phyloP scores from a whole-genome alignment of 2,113 vertebrate species.

The Scytalopus superciliaris region DNA sequence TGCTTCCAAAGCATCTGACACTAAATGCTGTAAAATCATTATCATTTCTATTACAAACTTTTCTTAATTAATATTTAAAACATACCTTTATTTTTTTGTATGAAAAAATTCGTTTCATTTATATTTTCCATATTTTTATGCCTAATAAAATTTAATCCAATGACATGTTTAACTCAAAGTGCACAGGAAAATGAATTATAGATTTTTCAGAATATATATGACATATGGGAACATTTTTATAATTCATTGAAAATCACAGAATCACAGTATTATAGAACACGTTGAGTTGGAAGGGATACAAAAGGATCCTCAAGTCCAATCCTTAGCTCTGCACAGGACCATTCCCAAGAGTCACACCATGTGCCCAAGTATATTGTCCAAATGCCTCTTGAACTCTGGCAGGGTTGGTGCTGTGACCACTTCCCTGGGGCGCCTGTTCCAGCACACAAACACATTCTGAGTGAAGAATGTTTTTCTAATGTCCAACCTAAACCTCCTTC shows the following conservation, averaged over 20 bases:
- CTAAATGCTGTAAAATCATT: not conserved
- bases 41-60: not conserved
- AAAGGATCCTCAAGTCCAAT: not conserved
- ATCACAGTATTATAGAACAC: not conserved
- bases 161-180: not conserved
- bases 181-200: not conserved
- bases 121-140: not conserved
- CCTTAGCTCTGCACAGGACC: not conserved
- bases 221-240: not conserved
- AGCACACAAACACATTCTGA: not conserved
- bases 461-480: not conserved
- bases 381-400: not conserved
- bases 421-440: not conserved
- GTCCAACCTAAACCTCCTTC: not conserved
- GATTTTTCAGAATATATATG: not conserved
- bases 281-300: not conserved
- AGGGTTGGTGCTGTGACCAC: not conserved
- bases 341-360: not conserved
- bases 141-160: not conserved
- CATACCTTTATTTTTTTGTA: not conserved
- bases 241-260: not conserved
- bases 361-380: not conserved
- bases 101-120: not conserved
- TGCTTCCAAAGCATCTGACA: not conserved
- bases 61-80: conserved; percentile 3